phyloP scores from a whole-genome alignment of 2,888 invertebrate species.

The Ferdinandea cuprea region DNA sequence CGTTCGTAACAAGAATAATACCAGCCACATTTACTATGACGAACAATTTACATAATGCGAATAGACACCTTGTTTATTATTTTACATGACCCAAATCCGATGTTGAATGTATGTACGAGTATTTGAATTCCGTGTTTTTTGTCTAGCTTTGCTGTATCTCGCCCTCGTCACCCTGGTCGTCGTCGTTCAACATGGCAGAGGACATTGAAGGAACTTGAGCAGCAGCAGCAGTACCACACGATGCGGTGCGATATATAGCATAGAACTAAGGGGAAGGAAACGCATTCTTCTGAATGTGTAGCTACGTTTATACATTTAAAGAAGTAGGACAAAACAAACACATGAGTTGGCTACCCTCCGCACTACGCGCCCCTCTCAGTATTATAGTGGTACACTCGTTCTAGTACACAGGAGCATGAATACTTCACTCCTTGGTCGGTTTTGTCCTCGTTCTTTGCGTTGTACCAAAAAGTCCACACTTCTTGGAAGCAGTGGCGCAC shows the following conservation, averaged over 20 bases:
- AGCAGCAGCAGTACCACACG: constrained; percentile 22
- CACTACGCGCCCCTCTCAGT: constrained; percentile 5
- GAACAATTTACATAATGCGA: constrained; percentile 69
- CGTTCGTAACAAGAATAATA: constrained; percentile 30
- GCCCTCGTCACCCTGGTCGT: constrained; percentile 15
- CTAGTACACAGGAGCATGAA: constrained; percentile 18
- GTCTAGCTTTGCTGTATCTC: constrained; percentile 44
- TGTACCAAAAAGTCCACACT: constrained; percentile 21
- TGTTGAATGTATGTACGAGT: constrained; percentile 42
- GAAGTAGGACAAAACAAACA: constrained; percentile 55
- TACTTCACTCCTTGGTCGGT: constrained; percentile 46
- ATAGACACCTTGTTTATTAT: constrained; percentile 72
- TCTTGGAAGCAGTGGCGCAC: constrained; percentile 27
- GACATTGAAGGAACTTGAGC: constrained; percentile 37
- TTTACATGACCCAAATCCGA: constrained; percentile 71
- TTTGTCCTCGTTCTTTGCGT: constrained; percentile 42
- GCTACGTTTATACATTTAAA: constrained; percentile 52
- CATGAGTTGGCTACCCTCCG: constrained; percentile 41
- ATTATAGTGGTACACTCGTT: constrained; percentile 1
- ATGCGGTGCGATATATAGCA: background rate
- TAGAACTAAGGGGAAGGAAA: constrained; percentile 39
- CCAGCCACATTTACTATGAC: constrained; percentile 51
- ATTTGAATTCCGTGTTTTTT: constrained; percentile 58
- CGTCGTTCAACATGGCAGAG: constrained; percentile 23
- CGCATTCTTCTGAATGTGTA: constrained; percentile 49